A percentile compares a stretch with the other conserved stretches of the same genome.
Conservation (phyloP, 1,140 invertebrate genomes). For the Caerostris darwini region DNA sequence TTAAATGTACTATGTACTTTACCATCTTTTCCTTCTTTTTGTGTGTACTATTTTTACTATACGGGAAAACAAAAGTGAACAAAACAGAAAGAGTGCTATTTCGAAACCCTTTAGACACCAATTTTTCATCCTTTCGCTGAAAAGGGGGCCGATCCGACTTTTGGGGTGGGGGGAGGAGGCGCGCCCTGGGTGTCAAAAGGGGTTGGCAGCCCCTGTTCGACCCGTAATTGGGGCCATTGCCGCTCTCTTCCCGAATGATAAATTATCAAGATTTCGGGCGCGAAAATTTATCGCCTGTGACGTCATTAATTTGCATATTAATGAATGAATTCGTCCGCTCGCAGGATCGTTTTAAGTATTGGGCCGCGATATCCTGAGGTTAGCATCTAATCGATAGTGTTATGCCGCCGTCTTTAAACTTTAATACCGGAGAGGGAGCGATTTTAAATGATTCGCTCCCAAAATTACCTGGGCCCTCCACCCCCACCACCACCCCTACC, state of each 20-base stretch:
- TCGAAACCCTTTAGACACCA: conserved; percentile 38
- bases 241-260: conserved; percentile 65
- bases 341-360: conserved; percentile 70
- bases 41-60: too few species aligned
- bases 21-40: too few species aligned
- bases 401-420: conserved; percentile 70
- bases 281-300: conserved; percentile 78
- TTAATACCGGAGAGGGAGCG: conserved; percentile 68
- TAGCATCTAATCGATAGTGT: conserved; percentile 62
- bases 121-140: conserved; percentile 70
- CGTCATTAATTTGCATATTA: conserved; percentile 78
- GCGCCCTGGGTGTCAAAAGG: conserved; percentile 73
- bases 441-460: conserved; percentile 64
- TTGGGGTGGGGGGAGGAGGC: conserved; percentile 41
- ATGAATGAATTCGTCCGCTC: conserved; percentile 75
- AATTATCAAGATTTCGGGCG: conserved; percentile 77
- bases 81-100: not conserved
- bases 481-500: not conserved
- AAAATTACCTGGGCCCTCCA: conserved; percentile 3
- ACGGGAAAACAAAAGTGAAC: too few species aligned
- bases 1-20: too few species aligned
- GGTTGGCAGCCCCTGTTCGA: conserved; percentile 77
- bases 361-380: conserved; percentile 57
- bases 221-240: conserved; percentile 73
- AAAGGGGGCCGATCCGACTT: conserved; percentile 73